Base-by-base conservation (phyloP, 2,113 vertebrate species). In the Corythoichthys haematopterus region DNA sequence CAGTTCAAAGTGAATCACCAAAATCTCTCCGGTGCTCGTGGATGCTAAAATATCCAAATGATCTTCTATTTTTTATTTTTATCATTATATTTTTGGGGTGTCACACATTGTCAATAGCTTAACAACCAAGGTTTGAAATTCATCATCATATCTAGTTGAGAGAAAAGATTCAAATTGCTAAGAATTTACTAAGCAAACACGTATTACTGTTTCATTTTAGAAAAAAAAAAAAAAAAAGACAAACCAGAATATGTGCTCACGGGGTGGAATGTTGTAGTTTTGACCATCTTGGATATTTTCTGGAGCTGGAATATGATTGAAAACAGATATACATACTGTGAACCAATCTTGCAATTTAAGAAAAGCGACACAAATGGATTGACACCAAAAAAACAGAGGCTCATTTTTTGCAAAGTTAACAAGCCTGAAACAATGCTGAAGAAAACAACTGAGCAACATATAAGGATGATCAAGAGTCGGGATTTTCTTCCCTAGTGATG, bases 281-380 rank as follows among this genome's bases (percentile, higher is more conserved):
- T 40, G 16, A 6, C 6, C 3, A n/a, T 20, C 68, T 53, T 43
- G n/a, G 53, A 62, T 58, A 45, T 14, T 35, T 56, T 10, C 55
- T 28, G 33, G 10, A 56, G 33, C 59, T 56, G 60, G 35, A 66
- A 35, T 33, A 13, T 55, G 66, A 51, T 20, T 56, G 3, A 28
- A 51, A 56, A 33, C 16, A 57, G 58, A 55, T 11, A 67, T 12
- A 62, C 63, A 13, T 62, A 16, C 59, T 64, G 64, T 47, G 13
- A 70, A 2, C 11, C 63, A 62, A 33, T 38, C 58, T 61, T 12
- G 3, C n/a, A 16, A 52, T 8, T 45, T 40, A 20, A 61, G 37
- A 51, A 45, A 2, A 12, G 64, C 48, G 45, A 69, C 13, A 57
- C 35, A 5, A 74, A 74, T 6, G 47, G 52, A 74, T 9, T 53